Conservation (phyloP, 2,113 vertebrate species). For the Syrrhaptes paradoxus region DNA sequence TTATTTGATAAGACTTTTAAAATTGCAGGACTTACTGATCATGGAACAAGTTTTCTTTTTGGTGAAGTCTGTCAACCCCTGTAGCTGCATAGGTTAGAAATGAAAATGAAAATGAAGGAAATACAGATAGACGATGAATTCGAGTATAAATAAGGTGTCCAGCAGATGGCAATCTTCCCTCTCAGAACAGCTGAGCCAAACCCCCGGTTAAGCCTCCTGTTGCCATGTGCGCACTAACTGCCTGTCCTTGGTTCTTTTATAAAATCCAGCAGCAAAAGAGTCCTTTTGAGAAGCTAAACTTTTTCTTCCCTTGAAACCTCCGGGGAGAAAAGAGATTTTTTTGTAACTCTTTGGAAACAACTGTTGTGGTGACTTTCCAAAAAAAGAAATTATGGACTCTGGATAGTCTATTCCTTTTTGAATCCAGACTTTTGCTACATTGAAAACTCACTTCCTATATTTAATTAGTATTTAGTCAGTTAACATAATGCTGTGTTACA, state of each 20-base stretch:
- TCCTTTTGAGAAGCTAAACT: not conserved
- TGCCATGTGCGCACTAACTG: not conserved
- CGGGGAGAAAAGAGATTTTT: not conserved
- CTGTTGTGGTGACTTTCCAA: not conserved
- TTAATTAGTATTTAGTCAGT: not conserved
- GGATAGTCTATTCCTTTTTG: not conserved
- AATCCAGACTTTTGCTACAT: not conserved
- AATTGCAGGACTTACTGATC: not conserved
- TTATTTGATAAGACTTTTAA: not conserved
- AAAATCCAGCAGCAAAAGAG: not conserved
- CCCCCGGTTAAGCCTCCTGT: not conserved
- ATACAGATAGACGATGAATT: not conserved
- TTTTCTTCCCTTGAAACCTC: not conserved
- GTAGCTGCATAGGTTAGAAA: not conserved
- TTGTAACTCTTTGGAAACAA: not conserved
- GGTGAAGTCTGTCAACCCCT: not conserved
- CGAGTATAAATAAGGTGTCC: not conserved
- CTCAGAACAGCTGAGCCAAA: not conserved
- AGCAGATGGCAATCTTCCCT: conserved; percentile 18
- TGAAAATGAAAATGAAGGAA: not conserved
- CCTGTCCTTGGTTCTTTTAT: not conserved
- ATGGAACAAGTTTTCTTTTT: not conserved
- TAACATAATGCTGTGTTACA: not conserved
- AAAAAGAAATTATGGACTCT: accelerated
- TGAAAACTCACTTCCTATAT: not conserved